Conservation (phyloP, 1,140 invertebrate genomes). For the Lepidostoma basale region DNA sequence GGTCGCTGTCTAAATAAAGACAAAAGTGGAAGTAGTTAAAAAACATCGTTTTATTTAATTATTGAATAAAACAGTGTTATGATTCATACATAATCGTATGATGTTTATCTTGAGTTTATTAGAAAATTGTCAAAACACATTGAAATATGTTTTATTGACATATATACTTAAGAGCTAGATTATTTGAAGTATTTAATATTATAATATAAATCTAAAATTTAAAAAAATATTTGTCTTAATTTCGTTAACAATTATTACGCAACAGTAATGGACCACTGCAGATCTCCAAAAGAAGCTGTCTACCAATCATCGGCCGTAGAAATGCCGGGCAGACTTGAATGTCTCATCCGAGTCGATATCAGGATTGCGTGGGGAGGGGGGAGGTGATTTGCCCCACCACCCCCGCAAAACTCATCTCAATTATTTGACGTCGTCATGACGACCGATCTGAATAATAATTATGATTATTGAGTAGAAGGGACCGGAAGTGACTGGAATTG, state of each 20-base stretch:
- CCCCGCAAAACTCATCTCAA: conserved; percentile 17
- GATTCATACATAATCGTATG: too few relatives aligned
- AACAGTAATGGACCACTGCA: neutral
- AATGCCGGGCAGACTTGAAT: conserved; percentile 36
- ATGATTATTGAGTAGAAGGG: conserved; percentile 43
- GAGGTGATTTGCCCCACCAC: conserved; percentile 5
- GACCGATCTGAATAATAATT: conserved; percentile 47
- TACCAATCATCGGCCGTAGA: conserved; percentile 39
- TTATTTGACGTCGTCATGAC: conserved; percentile 39
- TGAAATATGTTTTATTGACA: too few relatives aligned
- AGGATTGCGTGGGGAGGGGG: conserved; percentile 5
- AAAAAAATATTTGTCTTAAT: too few relatives aligned
- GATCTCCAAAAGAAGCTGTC: conserved; percentile 13
- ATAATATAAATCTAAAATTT: too few relatives aligned
- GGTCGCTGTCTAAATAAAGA: too few relatives aligned
- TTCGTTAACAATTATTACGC: neutral
- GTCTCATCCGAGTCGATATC: conserved; percentile 35
- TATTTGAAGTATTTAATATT: too few relatives aligned
- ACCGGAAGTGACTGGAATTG: conserved; percentile 33
- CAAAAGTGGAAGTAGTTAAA: too few relatives aligned
- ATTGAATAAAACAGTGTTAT: too few relatives aligned
- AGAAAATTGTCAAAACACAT: too few relatives aligned
- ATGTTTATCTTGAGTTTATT: too few relatives aligned
- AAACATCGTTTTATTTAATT: too few relatives aligned
- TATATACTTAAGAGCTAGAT: too few relatives aligned